phyloP scores from a whole-genome alignment of 53 echinoderm and acorn worm species.

The Apostichopus leukothele region DNA sequence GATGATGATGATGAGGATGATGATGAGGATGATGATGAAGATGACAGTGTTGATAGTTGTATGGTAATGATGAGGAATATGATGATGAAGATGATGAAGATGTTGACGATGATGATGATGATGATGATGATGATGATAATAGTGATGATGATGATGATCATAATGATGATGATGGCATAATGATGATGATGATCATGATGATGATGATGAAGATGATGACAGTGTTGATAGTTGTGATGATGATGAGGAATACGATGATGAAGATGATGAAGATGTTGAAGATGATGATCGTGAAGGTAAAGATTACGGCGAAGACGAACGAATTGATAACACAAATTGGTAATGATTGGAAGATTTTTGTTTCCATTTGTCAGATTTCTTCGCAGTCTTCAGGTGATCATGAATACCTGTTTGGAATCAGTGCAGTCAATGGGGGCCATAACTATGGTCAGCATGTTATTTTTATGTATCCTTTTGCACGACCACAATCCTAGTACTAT shows the following conservation, averaged over 20 bases:
- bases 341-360: constrained; percentile 1
- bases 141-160: neutral
- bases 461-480: constrained; percentile 87
- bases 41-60: neutral
- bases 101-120: neutral
- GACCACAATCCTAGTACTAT: neutral
- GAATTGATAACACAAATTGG: too few relatives aligned
- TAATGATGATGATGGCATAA: neutral
- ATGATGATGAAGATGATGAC: too few relatives aligned
- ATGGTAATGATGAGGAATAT: neutral
- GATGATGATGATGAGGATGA: neutral
- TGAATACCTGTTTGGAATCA: constrained; percentile 95
- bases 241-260: too few relatives aligned
- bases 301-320: too few relatives aligned
- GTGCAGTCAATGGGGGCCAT: constrained; percentile 99
- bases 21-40: neutral
- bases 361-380: constrained; percentile 64
- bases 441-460: constrained; percentile 90
- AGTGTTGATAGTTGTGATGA: too few relatives aligned
- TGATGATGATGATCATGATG: neutral
- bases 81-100: neutral
- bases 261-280: too few relatives aligned
- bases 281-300: too few relatives aligned
- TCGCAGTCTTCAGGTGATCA: constrained; percentile 92
- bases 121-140: neutral